Conservation (phyloP, 2,888 invertebrate species). For the Hyposoter dolosus region DNA sequence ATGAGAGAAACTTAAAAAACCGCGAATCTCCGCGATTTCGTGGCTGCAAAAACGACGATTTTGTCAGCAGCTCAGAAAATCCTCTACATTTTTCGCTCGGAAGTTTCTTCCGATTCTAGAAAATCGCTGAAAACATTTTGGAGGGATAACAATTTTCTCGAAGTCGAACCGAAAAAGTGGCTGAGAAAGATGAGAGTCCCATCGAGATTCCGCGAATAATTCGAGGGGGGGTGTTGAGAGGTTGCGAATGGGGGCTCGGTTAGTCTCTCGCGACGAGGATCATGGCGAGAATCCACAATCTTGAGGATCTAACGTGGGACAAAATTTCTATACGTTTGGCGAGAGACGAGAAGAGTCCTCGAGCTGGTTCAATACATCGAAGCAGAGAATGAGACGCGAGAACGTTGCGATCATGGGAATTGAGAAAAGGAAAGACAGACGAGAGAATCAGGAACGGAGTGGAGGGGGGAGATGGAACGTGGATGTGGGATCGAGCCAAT, state of each 20-base stretch:
- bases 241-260: background rate
- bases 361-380: background rate
- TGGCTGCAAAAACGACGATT: background rate
- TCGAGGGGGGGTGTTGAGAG: conserved; percentile 18
- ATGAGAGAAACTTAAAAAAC: background rate
- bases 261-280: conserved; percentile 14
- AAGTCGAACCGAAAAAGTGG: background rate
- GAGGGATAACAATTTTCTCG: background rate
- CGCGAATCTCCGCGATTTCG: background rate
- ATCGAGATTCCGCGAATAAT: conserved; percentile 43
- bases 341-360: conserved; percentile 17
- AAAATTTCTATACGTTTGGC: conserved; percentile 33
- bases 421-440: background rate
- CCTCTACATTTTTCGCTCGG: background rate
- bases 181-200: background rate
- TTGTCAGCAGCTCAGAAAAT: background rate
- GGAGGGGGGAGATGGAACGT: conserved; percentile 1
- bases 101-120: background rate
- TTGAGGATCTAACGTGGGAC: conserved; percentile 40
- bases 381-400: conserved; percentile 1
- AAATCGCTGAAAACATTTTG: background rate
- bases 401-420: conserved; percentile 45
- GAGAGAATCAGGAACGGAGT: background rate
- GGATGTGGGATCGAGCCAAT: conserved; percentile 21
- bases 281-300: conserved; percentile 50